phyloP scores from a whole-genome alignment of 64 coral and sea anemone genomes.

The Actinia equina region DNA sequence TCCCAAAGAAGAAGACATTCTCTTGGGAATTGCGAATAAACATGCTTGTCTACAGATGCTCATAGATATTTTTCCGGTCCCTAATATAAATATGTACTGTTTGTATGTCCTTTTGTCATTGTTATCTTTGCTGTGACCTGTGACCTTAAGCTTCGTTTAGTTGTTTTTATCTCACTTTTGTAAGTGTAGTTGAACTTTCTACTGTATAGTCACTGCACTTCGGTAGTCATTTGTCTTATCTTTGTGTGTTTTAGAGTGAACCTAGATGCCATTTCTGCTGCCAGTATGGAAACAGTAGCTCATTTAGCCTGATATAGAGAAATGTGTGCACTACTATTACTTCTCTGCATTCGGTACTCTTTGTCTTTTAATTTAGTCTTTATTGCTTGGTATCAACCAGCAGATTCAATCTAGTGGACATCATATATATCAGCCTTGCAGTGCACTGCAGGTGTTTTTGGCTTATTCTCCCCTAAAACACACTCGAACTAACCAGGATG shows the following conservation, averaged over 20 bases:
- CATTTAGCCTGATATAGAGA: background rate
- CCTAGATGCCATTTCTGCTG: constrained; percentile 11
- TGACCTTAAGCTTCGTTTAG: too few relatives aligned
- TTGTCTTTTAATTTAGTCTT: background rate
- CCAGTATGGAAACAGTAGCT: constrained; percentile 32
- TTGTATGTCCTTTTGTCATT: too few relatives aligned
- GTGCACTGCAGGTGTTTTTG: too few relatives aligned
- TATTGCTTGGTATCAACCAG: constrained; percentile 12
- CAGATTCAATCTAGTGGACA: background rate
- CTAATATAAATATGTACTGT: too few relatives aligned
- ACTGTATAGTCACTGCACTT: background rate
- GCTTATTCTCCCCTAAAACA: too few relatives aligned
- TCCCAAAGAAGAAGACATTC: too few relatives aligned
- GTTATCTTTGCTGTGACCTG: too few relatives aligned
- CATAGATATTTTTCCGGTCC: too few relatives aligned
- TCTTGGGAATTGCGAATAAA: too few relatives aligned
- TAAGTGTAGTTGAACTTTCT: background rate
- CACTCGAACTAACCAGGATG: too few relatives aligned
- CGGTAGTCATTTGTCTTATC: background rate
- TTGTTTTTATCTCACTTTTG: background rate
- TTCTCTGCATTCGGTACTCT: constrained; percentile 1
- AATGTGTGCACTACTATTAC: background rate
- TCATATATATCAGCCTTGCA: too few relatives aligned
- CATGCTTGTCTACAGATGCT: too few relatives aligned
- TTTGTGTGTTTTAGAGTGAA: constrained; percentile 35